Conservation (phyloP, 2,113 vertebrate species). For the Tor tambroides region DNA sequence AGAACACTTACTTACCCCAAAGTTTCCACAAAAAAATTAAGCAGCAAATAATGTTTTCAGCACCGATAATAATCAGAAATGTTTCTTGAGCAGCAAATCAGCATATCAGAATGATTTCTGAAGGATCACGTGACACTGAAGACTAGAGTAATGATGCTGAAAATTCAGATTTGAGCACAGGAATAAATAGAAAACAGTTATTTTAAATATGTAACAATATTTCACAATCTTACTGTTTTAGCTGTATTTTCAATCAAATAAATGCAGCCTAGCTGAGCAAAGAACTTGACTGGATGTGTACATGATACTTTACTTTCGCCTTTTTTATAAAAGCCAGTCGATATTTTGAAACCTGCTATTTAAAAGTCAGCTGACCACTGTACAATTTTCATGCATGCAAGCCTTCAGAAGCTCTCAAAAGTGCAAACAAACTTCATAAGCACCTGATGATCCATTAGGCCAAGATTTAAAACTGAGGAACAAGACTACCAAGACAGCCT, state of each 20-base stretch:
- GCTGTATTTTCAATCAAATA: neutral
- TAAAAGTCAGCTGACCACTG: neutral
- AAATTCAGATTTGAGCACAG: too few species aligned
- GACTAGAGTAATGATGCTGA: neutral
- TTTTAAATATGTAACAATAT: neutral
- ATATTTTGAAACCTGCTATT: neutral
- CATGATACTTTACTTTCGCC: neutral
- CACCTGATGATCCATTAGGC: neutral
- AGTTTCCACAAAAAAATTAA: neutral
- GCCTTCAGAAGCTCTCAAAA: neutral
- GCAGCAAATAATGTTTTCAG: too few species aligned
- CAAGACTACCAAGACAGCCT: neutral
- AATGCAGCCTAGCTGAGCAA: neutral
- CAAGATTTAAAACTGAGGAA: neutral
- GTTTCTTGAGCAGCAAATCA: neutral
- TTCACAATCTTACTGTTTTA: neutral
- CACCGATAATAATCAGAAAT: neutral
- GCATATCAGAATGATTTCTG: neutral
- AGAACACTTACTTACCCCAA: neutral
- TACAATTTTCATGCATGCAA: neutral
- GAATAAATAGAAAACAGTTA: neutral
- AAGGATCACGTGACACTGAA: too few species aligned
- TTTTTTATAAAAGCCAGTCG: neutral
- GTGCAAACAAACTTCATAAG: neutral
- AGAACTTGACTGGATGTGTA: neutral